A percentile compares a stretch with the other conserved stretches of the same genome.
Evolutionary conservation across 2,888 invertebrate genomes (phyloP).

Genomic region (Monopis laevigella): DNA sequence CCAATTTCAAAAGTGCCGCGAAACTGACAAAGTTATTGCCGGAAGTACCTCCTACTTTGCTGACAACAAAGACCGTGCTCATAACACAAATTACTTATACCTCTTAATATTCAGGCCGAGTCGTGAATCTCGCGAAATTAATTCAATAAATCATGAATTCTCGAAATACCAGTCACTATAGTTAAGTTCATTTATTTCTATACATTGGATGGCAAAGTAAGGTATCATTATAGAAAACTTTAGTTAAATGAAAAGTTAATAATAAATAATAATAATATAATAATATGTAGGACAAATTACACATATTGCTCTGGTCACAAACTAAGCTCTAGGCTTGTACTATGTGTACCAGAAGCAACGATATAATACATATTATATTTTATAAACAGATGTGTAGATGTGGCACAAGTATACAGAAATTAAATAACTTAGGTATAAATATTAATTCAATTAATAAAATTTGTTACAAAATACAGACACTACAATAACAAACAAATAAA

Average conservation of each 20-base stretch:
- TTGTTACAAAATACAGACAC: no score
- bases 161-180: conserved; percentile 38
- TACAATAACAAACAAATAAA: no score
- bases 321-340: no score
- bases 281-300: no score
- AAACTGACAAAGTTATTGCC: conserved; percentile 38
- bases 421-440: no score
- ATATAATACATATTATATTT: no score
- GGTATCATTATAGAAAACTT: background rate
- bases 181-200: background rate
- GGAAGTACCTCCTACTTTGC: conserved; percentile 28
- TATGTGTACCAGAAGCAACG: no score
- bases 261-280: background rate
- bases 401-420: no score
- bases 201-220: background rate
- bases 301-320: no score
- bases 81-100: conserved; percentile 52
- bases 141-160: conserved; percentile 53
- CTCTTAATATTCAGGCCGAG: conserved; percentile 49
- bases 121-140: conserved; percentile 53
- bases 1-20: conserved; percentile 29
- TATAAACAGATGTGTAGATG: no score
- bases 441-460: no score
- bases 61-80: conserved; percentile 47
- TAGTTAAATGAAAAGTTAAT: background rate